These are phyloP conservation scores for Poeciliopsis prolifica DNA, from an alignment of 2,113 vertebrate species.

Conservation along the genomic window DNA sequence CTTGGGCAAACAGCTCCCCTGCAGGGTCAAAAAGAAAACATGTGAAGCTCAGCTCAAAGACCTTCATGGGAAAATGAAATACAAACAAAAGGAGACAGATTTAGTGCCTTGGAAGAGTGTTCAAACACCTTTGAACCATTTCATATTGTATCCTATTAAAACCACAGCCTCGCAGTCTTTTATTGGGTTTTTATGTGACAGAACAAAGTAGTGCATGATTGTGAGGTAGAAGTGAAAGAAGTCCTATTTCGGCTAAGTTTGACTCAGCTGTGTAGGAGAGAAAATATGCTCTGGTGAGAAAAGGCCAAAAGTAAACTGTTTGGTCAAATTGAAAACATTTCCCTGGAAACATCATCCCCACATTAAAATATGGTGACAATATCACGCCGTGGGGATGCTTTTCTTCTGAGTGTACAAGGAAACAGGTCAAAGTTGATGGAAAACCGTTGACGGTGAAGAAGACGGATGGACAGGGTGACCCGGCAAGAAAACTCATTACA, in stretches of 20 bases:
- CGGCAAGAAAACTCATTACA: background rate
- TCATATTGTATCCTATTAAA: background rate
- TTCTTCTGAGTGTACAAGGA: background rate
- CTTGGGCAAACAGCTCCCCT: slow-evolving; percentile 95
- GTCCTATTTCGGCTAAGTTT: too few relatives aligned
- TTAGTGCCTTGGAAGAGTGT: background rate
- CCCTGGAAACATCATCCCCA: background rate
- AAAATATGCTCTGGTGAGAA: background rate
- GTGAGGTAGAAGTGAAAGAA: background rate
- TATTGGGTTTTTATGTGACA: background rate
- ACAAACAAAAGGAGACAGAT: background rate
- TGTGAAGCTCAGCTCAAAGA: slow-evolving; percentile 1
- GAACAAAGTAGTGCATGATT: background rate
- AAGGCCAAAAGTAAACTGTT: background rate
- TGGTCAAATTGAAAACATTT: background rate
- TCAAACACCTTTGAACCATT: background rate
- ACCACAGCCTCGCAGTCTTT: background rate
- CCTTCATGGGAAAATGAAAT: background rate
- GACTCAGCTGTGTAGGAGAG: too few relatives aligned
- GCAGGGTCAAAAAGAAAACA: slow-evolving; percentile 20
- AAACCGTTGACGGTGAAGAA: too few relatives aligned
- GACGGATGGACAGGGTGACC: background rate
- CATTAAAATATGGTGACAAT: background rate
- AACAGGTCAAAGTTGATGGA: background rate
- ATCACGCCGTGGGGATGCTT: background rate